These are phyloP conservation scores for Drosophila neoperkinsi DNA, from an alignment of 2,888 invertebrate species.

Conservation along the genomic window DNA sequence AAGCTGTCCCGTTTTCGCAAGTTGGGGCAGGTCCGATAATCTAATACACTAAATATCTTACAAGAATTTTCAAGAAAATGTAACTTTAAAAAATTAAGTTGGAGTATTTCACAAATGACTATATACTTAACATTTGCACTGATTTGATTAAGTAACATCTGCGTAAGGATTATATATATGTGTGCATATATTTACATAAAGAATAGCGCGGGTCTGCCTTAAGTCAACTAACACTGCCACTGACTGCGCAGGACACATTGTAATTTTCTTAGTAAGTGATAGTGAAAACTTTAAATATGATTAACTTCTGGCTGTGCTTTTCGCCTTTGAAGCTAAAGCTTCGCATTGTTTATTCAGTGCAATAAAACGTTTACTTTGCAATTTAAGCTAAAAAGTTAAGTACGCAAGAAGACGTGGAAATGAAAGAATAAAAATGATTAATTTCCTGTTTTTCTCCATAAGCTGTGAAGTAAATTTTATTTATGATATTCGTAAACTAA, in stretches of 20 bases:
- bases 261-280: slow-evolving; percentile 4
- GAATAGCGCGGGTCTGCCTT: neutral
- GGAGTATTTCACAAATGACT: neutral
- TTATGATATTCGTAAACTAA: neutral
- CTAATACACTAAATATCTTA: no score
- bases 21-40: no score
- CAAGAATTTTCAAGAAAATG: neutral
- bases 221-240: neutral
- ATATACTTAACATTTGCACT: neutral
- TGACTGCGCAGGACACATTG: neutral
- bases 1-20: no score
- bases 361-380: neutral
- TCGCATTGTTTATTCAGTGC: slow-evolving; percentile 9
- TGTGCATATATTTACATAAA: neutral
- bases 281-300: slow-evolving; percentile 28
- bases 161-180: neutral
- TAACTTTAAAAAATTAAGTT: neutral
- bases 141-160: neutral
- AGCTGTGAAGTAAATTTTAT: neutral
- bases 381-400: neutral
- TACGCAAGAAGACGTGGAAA: neutral
- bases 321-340: slow-evolving; percentile 11
- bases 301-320: slow-evolving; percentile 19
- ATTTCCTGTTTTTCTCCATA: neutral
- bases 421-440: neutral